These are phyloP conservation scores for Muricea muricata DNA, from an alignment of 92 coral and sea anemone species.

Conservation along the genomic window DNA sequence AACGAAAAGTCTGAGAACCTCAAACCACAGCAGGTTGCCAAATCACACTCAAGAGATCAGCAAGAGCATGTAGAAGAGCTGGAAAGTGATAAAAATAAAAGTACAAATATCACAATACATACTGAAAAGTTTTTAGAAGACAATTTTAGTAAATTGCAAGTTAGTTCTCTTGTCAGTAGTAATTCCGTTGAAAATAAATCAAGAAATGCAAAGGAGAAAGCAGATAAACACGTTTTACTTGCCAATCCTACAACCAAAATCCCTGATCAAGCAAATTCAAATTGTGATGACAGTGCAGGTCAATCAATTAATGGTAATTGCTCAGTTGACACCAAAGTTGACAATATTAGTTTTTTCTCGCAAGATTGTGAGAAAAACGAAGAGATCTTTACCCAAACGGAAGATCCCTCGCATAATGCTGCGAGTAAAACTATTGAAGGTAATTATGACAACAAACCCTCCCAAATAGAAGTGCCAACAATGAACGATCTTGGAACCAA, in stretches of 20 bases:
- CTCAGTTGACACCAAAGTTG: neutral
- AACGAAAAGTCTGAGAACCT: neutral
- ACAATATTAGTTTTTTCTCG: no score
- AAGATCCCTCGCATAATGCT: neutral
- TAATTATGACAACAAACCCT: neutral
- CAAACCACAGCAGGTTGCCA: neutral
- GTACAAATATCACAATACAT: neutral
- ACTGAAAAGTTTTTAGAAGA: neutral
- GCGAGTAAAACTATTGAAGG: neutral
- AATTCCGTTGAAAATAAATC: neutral
- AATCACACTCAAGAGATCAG: neutral
- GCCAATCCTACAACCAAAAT: neutral
- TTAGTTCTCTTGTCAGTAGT: neutral
- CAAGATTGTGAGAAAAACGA: neutral
- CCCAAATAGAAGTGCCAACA: neutral
- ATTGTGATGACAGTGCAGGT: neutral
- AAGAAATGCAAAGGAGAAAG: neutral
- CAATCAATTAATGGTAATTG: neutral
- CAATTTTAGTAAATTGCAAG: neutral
- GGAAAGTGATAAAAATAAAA: neutral
- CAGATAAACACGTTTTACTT: neutral
- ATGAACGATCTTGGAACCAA: neutral
- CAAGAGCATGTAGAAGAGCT: neutral
- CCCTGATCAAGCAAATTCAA: neutral
- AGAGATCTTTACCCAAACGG: neutral